Evolutionary conservation across 2,113 vertebrate species (phyloP).

Genomic region (Megaceryle maxima): DNA sequence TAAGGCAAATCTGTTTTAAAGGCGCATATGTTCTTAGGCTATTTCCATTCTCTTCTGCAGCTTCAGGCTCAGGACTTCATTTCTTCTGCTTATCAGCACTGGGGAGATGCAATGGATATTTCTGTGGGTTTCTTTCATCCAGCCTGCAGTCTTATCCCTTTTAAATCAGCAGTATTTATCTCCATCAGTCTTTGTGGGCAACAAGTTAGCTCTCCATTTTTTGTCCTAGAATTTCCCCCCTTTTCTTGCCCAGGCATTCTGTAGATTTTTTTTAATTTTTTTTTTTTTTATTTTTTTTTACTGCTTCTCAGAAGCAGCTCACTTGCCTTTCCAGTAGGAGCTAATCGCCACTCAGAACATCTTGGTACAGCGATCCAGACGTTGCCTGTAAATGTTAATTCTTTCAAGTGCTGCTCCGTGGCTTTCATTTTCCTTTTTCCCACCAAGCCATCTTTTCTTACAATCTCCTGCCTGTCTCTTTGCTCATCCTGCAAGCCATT

Average conservation of each 20-base stretch:
- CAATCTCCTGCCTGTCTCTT: background rate
- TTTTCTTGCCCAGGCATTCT: background rate
- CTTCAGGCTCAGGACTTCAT: background rate
- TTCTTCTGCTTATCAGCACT: background rate
- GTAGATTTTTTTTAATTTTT: background rate
- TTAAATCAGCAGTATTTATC: background rate
- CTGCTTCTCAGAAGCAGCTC: background rate
- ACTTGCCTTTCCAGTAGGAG: background rate
- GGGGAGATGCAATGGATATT: background rate
- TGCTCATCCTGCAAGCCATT: background rate
- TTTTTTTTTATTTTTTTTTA: background rate
- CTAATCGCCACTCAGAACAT: accelerated
- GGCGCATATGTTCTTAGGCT: background rate
- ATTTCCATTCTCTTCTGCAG: background rate
- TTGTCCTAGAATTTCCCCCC: background rate
- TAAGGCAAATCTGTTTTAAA: background rate
- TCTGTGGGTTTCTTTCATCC: background rate
- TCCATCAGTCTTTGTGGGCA: background rate
- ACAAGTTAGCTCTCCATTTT: background rate
- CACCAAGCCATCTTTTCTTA: background rate
- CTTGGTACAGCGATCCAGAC: background rate
- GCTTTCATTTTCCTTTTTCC: background rate
- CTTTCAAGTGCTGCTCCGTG: accelerated
- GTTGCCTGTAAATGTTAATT: background rate
- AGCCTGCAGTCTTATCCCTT: background rate